A percentile compares a stretch with the other conserved stretches of the same genome.
These are phyloP conservation scores for Kuschelorhynchus macadamiae DNA, from an alignment of 2,888 invertebrate species.

Conservation along the genomic window DNA sequence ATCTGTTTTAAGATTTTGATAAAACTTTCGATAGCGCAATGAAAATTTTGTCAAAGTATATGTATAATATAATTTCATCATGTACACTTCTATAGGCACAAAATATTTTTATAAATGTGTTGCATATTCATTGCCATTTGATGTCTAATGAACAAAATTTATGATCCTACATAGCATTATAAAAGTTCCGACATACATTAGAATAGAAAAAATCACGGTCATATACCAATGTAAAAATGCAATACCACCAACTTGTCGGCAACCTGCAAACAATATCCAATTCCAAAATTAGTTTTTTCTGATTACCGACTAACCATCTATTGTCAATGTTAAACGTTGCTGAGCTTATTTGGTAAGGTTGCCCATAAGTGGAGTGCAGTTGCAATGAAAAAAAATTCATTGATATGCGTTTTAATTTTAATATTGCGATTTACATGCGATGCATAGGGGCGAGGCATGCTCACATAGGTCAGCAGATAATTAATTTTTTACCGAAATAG, in stretches of 20 bases:
- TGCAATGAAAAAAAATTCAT: conserved; percentile 38
- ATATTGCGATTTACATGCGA: conserved; percentile 28
- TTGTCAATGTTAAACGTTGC: conserved; percentile 35
- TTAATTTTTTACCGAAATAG: conserved; percentile 16
- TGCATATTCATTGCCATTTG: conserved; percentile 14
- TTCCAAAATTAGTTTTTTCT: conserved; percentile 40
- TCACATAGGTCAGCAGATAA: conserved; percentile 28
- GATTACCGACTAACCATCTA: conserved; percentile 32
- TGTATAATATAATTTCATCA: no score
- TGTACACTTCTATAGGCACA: no score
- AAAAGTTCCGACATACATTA: conserved; percentile 29
- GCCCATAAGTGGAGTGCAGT: conserved; percentile 26
- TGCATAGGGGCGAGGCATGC: conserved; percentile 22
- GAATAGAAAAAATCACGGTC: conserved; percentile 30
- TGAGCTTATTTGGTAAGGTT: conserved; percentile 28
- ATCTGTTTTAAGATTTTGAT: no score
- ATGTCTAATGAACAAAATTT: conserved; percentile 19
- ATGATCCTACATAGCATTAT: conserved; percentile 18
- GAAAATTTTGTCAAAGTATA: no score
- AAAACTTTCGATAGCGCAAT: no score
- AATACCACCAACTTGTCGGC: conserved; percentile 30
- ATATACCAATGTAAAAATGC: conserved; percentile 33
- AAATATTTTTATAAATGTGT: conserved; percentile 7
- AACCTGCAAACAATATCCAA: conserved; percentile 16
- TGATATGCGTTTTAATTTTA: conserved; percentile 38